Evolutionary conservation across 2,797 vertebrate species (phyloP).

Genomic region (Mus minutoides): DNA sequence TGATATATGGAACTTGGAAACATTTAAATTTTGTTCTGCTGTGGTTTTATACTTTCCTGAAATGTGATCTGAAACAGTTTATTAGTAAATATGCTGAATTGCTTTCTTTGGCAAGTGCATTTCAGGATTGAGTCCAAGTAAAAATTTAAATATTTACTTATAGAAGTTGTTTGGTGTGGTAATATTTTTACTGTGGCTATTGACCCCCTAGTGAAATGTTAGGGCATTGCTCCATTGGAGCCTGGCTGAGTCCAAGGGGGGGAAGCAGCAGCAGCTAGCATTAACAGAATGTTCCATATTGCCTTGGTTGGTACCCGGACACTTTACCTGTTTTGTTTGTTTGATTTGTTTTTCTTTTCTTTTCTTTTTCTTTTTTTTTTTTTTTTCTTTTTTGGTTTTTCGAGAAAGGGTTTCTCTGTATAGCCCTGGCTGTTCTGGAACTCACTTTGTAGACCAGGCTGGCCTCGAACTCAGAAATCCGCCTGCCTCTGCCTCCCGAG

Average conservation of each 20-base stretch:
- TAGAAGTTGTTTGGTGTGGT: constrained; percentile 76
- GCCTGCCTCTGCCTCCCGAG: no score
- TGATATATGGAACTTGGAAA: constrained; percentile 35
- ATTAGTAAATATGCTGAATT: constrained; percentile 79
- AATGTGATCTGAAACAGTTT: constrained; percentile 67
- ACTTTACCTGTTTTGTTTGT: not conserved
- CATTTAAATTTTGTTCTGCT: constrained; percentile 62
- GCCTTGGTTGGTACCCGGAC: not conserved
- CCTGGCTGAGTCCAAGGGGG: constrained; percentile 46
- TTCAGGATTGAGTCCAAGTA: constrained; percentile 80
- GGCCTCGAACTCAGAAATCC: no score
- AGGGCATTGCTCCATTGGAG: constrained; percentile 57
- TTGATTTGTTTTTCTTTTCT: not conserved
- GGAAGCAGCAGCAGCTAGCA: not conserved
- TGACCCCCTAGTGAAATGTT: constrained; percentile 77
- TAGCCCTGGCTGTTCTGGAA: no score
- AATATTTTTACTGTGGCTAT: constrained; percentile 73
- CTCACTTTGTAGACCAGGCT: no score
- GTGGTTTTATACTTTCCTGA: constrained; percentile 77
- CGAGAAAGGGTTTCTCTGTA: no score
- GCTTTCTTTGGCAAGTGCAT: constrained; percentile 83
- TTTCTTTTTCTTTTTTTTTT: no score
- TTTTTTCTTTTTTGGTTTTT: no score
- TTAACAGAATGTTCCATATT: constrained; percentile 21
- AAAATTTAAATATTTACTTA: constrained; percentile 83